Evolutionary conservation across 1,140 invertebrate species (phyloP).

Genomic region (Euura saliciscinereae): DNA sequence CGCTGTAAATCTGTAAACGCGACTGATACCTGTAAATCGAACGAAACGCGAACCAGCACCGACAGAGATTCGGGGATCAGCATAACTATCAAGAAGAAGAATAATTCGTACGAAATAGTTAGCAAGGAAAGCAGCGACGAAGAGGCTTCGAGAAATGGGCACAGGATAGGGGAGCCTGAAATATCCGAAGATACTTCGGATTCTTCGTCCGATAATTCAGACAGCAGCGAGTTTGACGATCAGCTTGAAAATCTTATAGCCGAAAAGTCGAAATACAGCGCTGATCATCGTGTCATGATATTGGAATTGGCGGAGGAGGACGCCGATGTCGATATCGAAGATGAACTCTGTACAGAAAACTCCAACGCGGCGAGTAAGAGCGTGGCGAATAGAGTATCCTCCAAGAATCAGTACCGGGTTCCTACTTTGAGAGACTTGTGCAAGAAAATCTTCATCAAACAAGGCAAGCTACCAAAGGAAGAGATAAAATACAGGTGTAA

Average conservation of each 20-base stretch:
- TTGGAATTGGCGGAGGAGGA: conserved; percentile 41
- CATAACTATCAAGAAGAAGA: conserved; percentile 57
- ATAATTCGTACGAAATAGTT: conserved; percentile 55
- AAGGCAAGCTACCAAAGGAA: conserved; percentile 4
- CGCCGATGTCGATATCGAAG: conserved; percentile 41
- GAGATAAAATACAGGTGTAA: conserved; percentile 15
- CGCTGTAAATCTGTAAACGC: conserved; percentile 32
- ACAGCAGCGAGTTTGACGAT: background rate
- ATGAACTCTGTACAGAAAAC: conserved; percentile 15
- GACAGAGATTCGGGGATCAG: conserved; percentile 50
- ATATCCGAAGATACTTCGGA: background rate
- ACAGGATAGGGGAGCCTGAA: background rate
- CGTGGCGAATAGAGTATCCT: conserved; percentile 4
- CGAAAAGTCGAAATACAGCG: conserved; percentile 33
- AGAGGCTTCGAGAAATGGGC: conserved; percentile 20
- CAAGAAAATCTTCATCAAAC: conserved; percentile 16
- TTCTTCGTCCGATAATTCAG: conserved; percentile 25
- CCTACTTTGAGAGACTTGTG: conserved; percentile 23
- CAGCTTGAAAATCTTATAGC: conserved; percentile 16
- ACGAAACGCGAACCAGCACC: conserved; percentile 32
- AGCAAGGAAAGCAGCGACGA: conserved; percentile 36
- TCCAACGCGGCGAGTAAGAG: background rate
- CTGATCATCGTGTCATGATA: conserved; percentile 41
- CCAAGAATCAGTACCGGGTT: conserved; percentile 14
- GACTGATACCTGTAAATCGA: conserved; percentile 1